These are phyloP conservation scores for Dugesia japonica DNA, from an alignment of 2,888 invertebrate genomes.

Conservation along the genomic window DNA sequence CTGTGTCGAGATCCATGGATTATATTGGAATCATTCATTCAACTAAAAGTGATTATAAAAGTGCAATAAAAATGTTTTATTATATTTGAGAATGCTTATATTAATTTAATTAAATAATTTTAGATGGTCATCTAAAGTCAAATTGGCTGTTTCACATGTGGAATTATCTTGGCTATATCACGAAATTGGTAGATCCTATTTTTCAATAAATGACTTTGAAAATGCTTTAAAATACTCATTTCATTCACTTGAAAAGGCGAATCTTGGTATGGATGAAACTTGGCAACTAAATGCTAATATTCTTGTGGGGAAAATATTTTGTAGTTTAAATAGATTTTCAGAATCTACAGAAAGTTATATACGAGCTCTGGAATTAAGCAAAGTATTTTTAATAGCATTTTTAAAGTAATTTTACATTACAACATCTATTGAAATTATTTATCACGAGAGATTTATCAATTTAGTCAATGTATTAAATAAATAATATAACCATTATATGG, in stretches of 20 bases:
- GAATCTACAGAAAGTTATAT: background rate
- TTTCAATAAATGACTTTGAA: background rate
- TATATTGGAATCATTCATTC: background rate
- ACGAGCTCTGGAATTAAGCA: background rate
- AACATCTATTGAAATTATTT: background rate
- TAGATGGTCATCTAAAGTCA: background rate
- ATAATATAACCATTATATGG: too few relatives aligned
- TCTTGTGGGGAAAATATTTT: background rate
- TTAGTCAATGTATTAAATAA: too few relatives aligned
- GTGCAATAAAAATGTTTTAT: background rate
- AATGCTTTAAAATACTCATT: background rate
- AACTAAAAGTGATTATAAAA: background rate
- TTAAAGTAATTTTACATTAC: background rate
- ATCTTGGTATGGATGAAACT: constrained; percentile 3
- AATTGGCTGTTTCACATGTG: background rate
- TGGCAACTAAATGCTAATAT: background rate
- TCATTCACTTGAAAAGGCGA: background rate
- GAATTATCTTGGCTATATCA: constrained; percentile 5
- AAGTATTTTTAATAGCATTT: too few relatives aligned
- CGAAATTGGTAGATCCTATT: background rate
- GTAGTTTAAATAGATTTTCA: background rate
- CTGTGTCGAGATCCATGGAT: background rate
- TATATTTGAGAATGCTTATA: background rate
- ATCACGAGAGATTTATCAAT: too few relatives aligned
- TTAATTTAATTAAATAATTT: background rate